Conservation (phyloP, 2,888 invertebrate species). For the Apeira syringaria region DNA sequence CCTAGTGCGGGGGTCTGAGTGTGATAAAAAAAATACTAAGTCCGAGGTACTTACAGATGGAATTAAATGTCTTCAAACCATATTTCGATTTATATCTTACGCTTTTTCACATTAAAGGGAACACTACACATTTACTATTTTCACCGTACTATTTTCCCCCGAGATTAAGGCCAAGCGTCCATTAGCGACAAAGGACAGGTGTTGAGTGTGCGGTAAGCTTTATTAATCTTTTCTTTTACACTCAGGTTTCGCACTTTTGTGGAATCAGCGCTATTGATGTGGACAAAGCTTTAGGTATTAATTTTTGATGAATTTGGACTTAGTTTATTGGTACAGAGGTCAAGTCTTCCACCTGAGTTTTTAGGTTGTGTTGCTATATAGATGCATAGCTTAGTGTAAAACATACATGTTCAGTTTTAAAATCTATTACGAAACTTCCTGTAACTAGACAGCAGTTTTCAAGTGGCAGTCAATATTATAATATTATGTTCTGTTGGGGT, state of each 20-base stretch:
- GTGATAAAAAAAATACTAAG: too few relatives aligned
- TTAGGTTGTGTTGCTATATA: too few relatives aligned
- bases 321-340: too few relatives aligned
- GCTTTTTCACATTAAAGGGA: slow-evolving; percentile 35
- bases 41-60: not conserved
- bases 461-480: too few relatives aligned
- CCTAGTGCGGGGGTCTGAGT: too few relatives aligned
- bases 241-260: slow-evolving; percentile 73
- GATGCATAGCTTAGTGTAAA: too few relatives aligned
- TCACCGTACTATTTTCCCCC: slow-evolving; percentile 40
- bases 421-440: too few relatives aligned
- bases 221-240: slow-evolving; percentile 77
- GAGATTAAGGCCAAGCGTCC: slow-evolving; percentile 61
- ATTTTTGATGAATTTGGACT: slow-evolving; percentile 34
- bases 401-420: too few relatives aligned
- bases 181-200: slow-evolving; percentile 82
- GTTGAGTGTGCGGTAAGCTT: slow-evolving; percentile 77
- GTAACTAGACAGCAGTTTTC: too few relatives aligned
- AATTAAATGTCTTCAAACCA: slow-evolving; percentile 3
- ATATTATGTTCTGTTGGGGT: too few relatives aligned
- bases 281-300: slow-evolving; percentile 49
- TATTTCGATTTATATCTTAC: slow-evolving; percentile 5
- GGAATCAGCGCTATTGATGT: slow-evolving; percentile 60
- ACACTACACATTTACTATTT: slow-evolving; percentile 41
- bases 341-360: too few relatives aligned